Evolutionary conservation across 2,888 invertebrate genomes (phyloP).

Genomic region (Peribatodes rhomboidaria): DNA sequence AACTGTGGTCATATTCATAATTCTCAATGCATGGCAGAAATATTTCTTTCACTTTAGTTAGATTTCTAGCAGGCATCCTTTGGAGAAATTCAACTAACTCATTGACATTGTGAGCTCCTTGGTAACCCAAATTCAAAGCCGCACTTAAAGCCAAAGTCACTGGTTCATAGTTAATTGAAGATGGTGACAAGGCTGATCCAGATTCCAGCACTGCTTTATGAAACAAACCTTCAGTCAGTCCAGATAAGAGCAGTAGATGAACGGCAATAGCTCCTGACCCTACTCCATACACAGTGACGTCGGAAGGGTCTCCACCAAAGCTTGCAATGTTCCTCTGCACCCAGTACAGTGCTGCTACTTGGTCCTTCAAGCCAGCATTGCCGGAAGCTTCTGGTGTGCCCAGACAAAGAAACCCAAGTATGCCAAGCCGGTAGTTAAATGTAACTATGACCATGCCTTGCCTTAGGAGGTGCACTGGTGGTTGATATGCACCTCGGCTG

Average conservation of each 20-base stretch:
- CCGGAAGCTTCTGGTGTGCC: constrained; percentile 67
- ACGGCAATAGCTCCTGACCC: constrained; percentile 73
- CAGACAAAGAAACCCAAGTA: constrained; percentile 78
- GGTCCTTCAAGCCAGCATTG: constrained; percentile 79
- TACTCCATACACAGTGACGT: constrained; percentile 73
- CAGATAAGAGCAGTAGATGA: constrained; percentile 70
- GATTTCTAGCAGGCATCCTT: constrained; percentile 47
- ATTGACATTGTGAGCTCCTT: constrained; percentile 48
- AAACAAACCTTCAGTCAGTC: constrained; percentile 64
- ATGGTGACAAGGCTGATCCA: constrained; percentile 72
- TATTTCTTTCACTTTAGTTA: constrained; percentile 54
- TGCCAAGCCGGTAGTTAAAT: constrained; percentile 77
- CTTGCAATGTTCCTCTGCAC: constrained; percentile 71
- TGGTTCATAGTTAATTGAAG: constrained; percentile 65
- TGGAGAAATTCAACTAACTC: constrained; percentile 63
- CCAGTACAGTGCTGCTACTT: constrained; percentile 78
- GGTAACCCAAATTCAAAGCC: constrained; percentile 78
- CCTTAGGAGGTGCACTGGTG: constrained; percentile 60
- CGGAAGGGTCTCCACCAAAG: constrained; percentile 73
- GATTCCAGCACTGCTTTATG: constrained; percentile 75
- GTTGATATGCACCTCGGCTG: constrained; percentile 73
- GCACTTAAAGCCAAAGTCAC: constrained; percentile 63
- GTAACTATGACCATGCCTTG: constrained; percentile 70
- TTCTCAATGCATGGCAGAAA: constrained; percentile 72
- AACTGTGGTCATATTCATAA: constrained; percentile 48